Evolutionary conservation across 1,140 invertebrate species (phyloP).

Genomic region (Drosophila nasuta): DNA sequence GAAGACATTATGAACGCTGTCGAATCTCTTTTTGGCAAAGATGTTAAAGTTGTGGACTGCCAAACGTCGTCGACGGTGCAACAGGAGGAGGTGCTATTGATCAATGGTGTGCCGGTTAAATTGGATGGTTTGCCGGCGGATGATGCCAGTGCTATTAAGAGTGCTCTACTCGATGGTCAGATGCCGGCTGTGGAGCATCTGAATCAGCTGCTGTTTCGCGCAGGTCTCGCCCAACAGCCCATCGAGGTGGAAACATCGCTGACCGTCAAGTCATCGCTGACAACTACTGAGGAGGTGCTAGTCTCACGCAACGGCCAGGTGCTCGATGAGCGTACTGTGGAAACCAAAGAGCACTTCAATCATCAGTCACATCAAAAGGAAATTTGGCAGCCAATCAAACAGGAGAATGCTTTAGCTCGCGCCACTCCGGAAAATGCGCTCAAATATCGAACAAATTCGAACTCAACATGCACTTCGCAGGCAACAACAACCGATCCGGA

Average conservation of each 20-base stretch:
- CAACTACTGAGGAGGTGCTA: slow-evolving; percentile 90
- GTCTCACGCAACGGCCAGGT: slow-evolving; percentile 89
- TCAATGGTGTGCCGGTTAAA: slow-evolving; percentile 90
- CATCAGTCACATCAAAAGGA: slow-evolving; percentile 89
- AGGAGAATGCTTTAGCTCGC: slow-evolving; percentile 44
- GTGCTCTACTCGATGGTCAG: slow-evolving; percentile 89
- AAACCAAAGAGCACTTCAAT: slow-evolving; percentile 91
- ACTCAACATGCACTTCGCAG: slow-evolving; percentile 64
- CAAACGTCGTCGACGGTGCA: slow-evolving; percentile 90
- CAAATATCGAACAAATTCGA: slow-evolving; percentile 61
- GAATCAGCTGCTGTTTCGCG: slow-evolving; percentile 89
- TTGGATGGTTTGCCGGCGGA: slow-evolving; percentile 86
- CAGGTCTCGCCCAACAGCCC: slow-evolving; percentile 89
- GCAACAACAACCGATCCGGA: slow-evolving; percentile 50
- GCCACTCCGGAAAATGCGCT: slow-evolving; percentile 70
- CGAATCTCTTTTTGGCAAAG: slow-evolving; percentile 91
- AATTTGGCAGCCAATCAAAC: slow-evolving; percentile 88
- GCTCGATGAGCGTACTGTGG: slow-evolving; percentile 89
- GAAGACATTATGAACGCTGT: slow-evolving; percentile 92
- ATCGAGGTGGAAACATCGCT: slow-evolving; percentile 90
- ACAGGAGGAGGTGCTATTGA: slow-evolving; percentile 90
- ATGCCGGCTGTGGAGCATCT: slow-evolving; percentile 90
- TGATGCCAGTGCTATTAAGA: slow-evolving; percentile 89
- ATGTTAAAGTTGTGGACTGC: slow-evolving; percentile 91
- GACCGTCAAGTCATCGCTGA: slow-evolving; percentile 90